Percentiles rank a stretch among this genome's conserved stretches.
phyloP scores from a whole-genome alignment of 2,888 invertebrate species.

The Drosophila engyochracea region DNA sequence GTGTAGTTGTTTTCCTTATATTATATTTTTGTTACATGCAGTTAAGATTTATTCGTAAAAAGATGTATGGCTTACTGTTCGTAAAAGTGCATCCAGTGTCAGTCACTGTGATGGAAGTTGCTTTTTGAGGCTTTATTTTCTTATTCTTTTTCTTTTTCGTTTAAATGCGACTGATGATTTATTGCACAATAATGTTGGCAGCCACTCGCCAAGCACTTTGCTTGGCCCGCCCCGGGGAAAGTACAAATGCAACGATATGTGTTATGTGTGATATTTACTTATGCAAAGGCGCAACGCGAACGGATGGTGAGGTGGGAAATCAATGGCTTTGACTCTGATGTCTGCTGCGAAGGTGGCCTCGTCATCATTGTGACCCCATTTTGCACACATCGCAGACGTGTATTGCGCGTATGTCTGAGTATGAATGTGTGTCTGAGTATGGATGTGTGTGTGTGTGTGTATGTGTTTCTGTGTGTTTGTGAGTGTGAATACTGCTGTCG shows the following conservation, averaged over 20 bases:
- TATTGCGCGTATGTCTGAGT: constrained; percentile 5
- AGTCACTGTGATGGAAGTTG: constrained; percentile 8
- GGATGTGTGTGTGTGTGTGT: constrained; percentile 1
- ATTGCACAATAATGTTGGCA: constrained; percentile 55
- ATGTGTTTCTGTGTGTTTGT: constrained; percentile 1
- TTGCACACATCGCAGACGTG: constrained; percentile 52
- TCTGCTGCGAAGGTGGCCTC: constrained; percentile 13
- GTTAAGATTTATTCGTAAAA: not conserved
- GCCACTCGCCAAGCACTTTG: constrained; percentile 30
- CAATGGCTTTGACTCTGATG: constrained; percentile 62
- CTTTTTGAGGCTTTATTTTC: constrained; percentile 5
- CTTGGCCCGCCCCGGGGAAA: constrained; percentile 17
- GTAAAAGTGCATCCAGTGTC: not conserved
- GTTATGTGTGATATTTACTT: constrained; percentile 16
- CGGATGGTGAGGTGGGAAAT: constrained; percentile 47
- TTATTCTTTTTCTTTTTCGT: not conserved
- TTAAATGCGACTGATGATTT: constrained; percentile 59
- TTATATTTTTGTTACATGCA: not conserved
- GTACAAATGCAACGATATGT: constrained; percentile 45
- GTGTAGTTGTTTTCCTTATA: no score
- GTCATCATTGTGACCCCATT: constrained; percentile 46
- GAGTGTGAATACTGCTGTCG: constrained; percentile 24
- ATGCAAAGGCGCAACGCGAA: not conserved
- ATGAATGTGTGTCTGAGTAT: constrained; percentile 8
- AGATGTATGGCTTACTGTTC: not conserved